A percentile compares a stretch with the other conserved stretches of the same genome.
Evolutionary conservation across 2,113 vertebrate species (phyloP).

Genomic region (Mustela lutreola): DNA sequence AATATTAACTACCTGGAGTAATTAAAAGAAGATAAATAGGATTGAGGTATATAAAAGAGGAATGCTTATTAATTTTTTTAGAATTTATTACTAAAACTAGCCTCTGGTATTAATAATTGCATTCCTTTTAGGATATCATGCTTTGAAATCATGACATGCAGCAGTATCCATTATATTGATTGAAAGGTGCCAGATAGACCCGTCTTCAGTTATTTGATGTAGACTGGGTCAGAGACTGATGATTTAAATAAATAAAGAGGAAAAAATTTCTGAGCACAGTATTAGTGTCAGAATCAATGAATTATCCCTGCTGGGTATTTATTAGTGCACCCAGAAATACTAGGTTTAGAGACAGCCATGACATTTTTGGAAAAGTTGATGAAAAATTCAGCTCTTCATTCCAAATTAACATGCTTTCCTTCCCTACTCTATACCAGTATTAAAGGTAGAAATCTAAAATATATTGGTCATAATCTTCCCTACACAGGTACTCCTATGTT

Average conservation of each 20-base stretch:
- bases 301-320: constrained; percentile 49
- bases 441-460: constrained; percentile 5
- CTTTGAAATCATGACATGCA: constrained; percentile 47
- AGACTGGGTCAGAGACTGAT: constrained; percentile 47
- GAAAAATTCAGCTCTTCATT: constrained; percentile 29
- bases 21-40: constrained; percentile 46
- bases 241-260: constrained; percentile 61
- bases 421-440: background rate
- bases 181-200: constrained; percentile 63
- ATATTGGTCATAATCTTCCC: background rate
- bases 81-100: constrained; percentile 51
- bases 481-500: background rate
- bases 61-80: constrained; percentile 14
- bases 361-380: constrained; percentile 39
- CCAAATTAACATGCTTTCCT: background rate
- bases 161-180: constrained; percentile 53
- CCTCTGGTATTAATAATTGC: constrained; percentile 33
- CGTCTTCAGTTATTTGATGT: constrained; percentile 38
- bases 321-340: constrained; percentile 45
- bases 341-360: constrained; percentile 15
- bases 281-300: constrained; percentile 72
- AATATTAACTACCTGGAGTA: background rate
- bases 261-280: background rate
- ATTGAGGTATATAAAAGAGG: background rate
- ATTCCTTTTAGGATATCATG: background rate